A percentile compares a stretch with the other conserved stretches of the same genome.
phyloP scores from a whole-genome alignment of 2,113 vertebrate genomes.

The Pantherophis guttatus region DNA sequence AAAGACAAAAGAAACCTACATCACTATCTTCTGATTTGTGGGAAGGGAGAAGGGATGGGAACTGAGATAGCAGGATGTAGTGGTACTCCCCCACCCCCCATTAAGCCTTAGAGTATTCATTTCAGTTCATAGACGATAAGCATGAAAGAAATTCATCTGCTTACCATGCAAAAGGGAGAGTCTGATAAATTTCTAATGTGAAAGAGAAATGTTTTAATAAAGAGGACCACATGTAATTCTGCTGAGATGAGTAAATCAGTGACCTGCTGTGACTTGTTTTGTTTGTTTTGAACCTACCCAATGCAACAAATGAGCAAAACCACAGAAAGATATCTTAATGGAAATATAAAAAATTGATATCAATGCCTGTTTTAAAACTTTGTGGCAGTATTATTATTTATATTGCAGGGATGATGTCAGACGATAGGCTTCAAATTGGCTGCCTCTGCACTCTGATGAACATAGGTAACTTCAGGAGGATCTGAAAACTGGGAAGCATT shows the following conservation, averaged over 20 bases:
- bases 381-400: neutral
- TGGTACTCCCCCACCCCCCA: too few species aligned
- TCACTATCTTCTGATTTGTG: neutral
- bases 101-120: neutral
- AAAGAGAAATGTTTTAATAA: constrained; percentile 9
- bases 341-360: neutral
- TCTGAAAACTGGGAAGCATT: neutral
- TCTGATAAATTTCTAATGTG: constrained; percentile 4
- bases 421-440: neutral
- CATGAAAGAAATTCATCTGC: neutral
- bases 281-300: neutral
- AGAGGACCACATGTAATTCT: neutral
- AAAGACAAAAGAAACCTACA: neutral
- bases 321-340: neutral
- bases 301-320: neutral
- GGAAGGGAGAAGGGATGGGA: neutral
- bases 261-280: neutral
- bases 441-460: neutral
- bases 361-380: neutral
- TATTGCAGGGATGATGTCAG: neutral
- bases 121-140: neutral
- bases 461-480: too few species aligned
- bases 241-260: neutral
- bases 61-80: neutral
- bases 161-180: neutral